These are phyloP conservation scores for Omphaloscelis lunosa DNA, from an alignment of 2,888 invertebrate species.

Conservation along the genomic window DNA sequence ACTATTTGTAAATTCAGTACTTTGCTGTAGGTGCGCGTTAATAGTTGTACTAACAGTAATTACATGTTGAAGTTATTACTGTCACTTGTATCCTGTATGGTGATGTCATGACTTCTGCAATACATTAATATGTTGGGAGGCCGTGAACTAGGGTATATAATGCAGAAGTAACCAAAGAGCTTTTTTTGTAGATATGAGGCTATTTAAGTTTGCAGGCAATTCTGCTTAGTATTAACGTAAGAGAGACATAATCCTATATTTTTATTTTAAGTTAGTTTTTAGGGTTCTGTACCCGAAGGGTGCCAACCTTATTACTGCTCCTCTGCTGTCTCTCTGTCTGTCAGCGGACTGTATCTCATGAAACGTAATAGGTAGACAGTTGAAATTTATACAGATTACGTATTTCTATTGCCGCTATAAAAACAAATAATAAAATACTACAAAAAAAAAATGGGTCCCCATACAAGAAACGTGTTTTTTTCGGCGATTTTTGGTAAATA, in stretches of 20 bases:
- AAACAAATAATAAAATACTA: too few relatives aligned
- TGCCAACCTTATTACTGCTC: too few relatives aligned
- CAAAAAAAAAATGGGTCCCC: too few relatives aligned
- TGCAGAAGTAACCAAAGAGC: background rate
- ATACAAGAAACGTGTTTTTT: too few relatives aligned
- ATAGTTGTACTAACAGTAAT: constrained; percentile 20
- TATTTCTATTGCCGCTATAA: too few relatives aligned
- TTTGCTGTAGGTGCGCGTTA: constrained; percentile 18
- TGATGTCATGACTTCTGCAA: background rate
- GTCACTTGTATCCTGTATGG: constrained; percentile 27
- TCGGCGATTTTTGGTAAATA: too few relatives aligned
- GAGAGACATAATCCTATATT: background rate
- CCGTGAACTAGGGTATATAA: background rate
- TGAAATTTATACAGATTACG: too few relatives aligned
- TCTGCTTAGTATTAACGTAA: background rate
- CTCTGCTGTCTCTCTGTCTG: too few relatives aligned
- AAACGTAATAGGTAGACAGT: too few relatives aligned
- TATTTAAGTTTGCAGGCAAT: background rate
- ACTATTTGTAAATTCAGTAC: constrained; percentile 14
- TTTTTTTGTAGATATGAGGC: background rate
- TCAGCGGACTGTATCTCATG: too few relatives aligned
- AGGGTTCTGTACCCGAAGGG: too few relatives aligned
- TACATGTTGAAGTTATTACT: constrained; percentile 18
- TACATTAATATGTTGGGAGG: background rate
- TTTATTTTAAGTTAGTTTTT: background rate